Percentiles rank a stretch among this genome's conserved stretches.
phyloP scores from a whole-genome alignment of 2,888 invertebrate species.

The Lycocerus yunnanus region DNA sequence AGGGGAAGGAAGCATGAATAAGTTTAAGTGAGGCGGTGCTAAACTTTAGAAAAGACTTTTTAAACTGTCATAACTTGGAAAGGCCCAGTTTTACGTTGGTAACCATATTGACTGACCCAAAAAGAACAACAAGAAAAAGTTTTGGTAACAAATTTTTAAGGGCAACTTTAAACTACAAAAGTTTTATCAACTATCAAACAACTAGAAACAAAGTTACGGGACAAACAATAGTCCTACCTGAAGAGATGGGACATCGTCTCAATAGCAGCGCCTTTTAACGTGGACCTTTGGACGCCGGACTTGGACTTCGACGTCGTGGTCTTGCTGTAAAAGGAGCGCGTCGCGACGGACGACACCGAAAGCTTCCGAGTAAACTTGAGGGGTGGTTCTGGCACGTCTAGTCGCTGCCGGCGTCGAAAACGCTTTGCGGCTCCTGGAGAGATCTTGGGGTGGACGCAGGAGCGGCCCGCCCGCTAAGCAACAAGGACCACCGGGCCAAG shows the following conservation, averaged over 20 bases:
- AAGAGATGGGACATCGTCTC: constrained; percentile 36
- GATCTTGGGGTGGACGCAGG: constrained; percentile 53
- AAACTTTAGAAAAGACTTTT: constrained; percentile 48
- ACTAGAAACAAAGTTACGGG: constrained; percentile 35
- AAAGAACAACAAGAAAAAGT: constrained; percentile 33
- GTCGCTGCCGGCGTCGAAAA: constrained; percentile 61
- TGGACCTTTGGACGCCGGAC: constrained; percentile 42
- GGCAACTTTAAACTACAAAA: constrained; percentile 34
- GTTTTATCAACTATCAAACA: constrained; percentile 32
- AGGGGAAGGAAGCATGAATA: constrained; percentile 41
- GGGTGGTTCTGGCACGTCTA: constrained; percentile 53
- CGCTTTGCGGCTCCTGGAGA: constrained; percentile 56
- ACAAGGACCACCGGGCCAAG: constrained; percentile 47
- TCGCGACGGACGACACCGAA: constrained; percentile 43
- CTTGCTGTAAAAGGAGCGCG: constrained; percentile 38
- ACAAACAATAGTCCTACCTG: constrained; percentile 45
- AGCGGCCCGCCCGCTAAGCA: constrained; percentile 50
- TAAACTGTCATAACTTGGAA: constrained; percentile 55
- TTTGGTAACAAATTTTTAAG: constrained; percentile 33
- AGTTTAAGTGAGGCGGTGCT: constrained; percentile 49
- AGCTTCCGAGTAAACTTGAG: constrained; percentile 44
- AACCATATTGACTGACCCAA: constrained; percentile 36
- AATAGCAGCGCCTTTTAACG: constrained; percentile 36
- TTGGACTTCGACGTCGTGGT: constrained; percentile 41
- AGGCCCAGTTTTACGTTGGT: constrained; percentile 36